Percentiles rank a stretch among this genome's conserved stretches.
These are phyloP conservation scores for Brachycybe producta DNA, from an alignment of 2,888 invertebrate genomes.

Conservation along the genomic window DNA sequence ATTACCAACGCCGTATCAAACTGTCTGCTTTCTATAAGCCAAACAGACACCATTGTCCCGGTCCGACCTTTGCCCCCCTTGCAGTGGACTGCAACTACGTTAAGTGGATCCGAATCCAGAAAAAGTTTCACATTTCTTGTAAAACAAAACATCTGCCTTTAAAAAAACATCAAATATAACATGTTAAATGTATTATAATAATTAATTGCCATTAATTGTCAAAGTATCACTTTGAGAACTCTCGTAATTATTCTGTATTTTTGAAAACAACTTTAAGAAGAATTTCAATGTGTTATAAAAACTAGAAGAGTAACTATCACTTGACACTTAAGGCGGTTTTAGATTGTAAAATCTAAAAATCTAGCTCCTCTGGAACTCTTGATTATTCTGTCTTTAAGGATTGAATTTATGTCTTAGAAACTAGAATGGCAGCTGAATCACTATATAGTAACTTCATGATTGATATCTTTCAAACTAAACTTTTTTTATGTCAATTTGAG, in stretches of 20 bases:
- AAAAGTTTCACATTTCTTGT: constrained; percentile 34
- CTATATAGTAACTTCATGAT: no score
- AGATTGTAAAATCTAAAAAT: no score
- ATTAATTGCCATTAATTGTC: background rate
- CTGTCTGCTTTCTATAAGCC: constrained; percentile 37
- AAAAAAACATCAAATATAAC: constrained; percentile 17
- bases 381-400: no score
- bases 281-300: background rate
- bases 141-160: constrained; percentile 37
- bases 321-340: no score
- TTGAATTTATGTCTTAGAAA: no score
- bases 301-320: background rate
- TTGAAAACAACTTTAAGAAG: background rate
- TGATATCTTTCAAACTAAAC: no score
- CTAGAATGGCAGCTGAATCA: no score
- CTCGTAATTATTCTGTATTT: no score
- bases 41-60: constrained; percentile 40
- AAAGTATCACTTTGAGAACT: no score
- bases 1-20: constrained; percentile 36
- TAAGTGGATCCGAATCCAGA: constrained; percentile 33
- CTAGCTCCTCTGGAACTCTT: no score
- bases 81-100: constrained; percentile 41
- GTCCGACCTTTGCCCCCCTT: constrained; percentile 42
- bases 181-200: constrained; percentile 3
- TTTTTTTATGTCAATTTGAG: no score